These are phyloP conservation scores for Regulus satrapa DNA, from an alignment of 2,113 vertebrate genomes.

Conservation along the genomic window DNA sequence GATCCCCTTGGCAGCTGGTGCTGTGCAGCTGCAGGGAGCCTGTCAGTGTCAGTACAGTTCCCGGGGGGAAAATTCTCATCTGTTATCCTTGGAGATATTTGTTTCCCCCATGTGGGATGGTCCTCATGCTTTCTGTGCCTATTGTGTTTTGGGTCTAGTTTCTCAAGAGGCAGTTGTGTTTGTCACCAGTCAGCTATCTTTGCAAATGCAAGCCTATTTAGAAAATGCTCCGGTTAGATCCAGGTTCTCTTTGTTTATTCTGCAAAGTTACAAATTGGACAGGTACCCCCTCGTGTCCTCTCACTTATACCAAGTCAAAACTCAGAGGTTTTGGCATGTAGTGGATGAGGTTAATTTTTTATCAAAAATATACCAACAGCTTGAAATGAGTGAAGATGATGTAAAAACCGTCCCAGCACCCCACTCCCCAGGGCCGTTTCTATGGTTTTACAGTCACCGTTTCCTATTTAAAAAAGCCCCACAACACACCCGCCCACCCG, in stretches of 20 bases:
- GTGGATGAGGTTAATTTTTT: background rate
- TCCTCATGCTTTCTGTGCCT: background rate
- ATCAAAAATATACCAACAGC: background rate
- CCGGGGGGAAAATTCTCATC: background rate
- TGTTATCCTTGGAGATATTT: background rate
- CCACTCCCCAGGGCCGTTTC: background rate
- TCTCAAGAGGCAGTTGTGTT: background rate
- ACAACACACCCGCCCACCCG: background rate
- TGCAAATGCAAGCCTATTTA: background rate
- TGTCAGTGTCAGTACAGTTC: background rate
- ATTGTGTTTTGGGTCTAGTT: background rate
- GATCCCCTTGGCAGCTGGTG: conserved; percentile 33
- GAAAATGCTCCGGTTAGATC: background rate
- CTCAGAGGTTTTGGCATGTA: background rate
- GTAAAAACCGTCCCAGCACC: background rate
- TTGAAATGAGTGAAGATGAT: background rate
- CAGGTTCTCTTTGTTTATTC: background rate
- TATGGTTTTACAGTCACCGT: background rate
- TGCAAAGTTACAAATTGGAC: background rate
- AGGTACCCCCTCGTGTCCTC: fast-evolving
- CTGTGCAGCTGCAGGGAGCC: conserved; percentile 2
- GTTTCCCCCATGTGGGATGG: background rate
- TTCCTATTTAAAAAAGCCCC: background rate
- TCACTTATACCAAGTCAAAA: background rate
- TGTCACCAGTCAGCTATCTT: background rate